phyloP scores from a whole-genome alignment of 2,113 vertebrate species.

The Lycaon pictus region DNA sequence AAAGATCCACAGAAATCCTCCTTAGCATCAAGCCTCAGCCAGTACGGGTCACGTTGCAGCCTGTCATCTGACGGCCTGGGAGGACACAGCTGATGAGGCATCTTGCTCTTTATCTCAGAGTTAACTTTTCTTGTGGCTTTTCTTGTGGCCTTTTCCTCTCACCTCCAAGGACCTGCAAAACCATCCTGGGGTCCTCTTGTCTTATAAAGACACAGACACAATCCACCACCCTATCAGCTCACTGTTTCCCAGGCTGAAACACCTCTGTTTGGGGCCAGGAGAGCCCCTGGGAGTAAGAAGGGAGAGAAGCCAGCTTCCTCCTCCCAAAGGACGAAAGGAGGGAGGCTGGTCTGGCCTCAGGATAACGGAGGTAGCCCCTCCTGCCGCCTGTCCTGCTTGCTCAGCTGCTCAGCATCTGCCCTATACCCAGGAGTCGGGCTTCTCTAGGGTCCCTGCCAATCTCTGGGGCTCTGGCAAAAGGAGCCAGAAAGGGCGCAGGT shows the following conservation, averaged over 20 bases:
- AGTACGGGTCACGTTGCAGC: background rate
- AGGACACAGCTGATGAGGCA: background rate
- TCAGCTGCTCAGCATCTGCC: constrained; percentile 62
- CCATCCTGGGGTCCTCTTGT: background rate
- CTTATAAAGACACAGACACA: background rate
- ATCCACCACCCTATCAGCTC: background rate
- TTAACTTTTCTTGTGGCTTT: background rate
- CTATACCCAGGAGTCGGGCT: background rate
- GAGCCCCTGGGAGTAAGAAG: background rate
- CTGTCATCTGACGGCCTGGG: background rate
- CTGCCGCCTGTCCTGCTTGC: background rate
- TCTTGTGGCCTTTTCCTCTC: background rate
- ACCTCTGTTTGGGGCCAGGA: background rate
- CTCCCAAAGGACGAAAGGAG: background rate
- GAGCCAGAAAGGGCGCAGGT: constrained; percentile 35
- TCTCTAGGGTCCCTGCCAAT: constrained; percentile 60
- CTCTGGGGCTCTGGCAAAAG: constrained; percentile 12
- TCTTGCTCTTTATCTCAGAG: background rate
- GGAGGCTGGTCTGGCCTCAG: background rate
- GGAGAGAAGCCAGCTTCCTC: background rate
- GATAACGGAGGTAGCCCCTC: background rate
- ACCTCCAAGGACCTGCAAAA: background rate
- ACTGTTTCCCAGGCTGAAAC: background rate
- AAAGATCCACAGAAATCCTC: background rate
- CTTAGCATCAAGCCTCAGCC: background rate